Base-by-base conservation (phyloP, 2,113 vertebrate genomes). In the Nymphicus hollandicus region DNA sequence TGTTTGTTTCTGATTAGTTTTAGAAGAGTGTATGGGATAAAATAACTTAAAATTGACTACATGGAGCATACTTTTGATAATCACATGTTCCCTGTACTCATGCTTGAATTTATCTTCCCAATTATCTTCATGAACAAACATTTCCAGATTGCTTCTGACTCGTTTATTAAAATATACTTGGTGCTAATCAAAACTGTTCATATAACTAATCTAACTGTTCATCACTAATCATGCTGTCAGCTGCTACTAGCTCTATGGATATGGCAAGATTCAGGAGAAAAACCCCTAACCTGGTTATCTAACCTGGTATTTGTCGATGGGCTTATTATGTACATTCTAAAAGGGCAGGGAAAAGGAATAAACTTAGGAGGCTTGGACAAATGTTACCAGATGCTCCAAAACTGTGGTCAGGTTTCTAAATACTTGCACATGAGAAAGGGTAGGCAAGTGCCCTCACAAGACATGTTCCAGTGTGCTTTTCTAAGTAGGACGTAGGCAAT, bases 81-180 rank as follows among this genome's bases (percentile, higher is more conserved):
- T 77, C 47, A 41, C 27, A 35, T 58, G 7, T 85, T 96, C 50
- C 70, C 24, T 35, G 56, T 88, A 80, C 19, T 80, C 87, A 72
- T 60, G 17, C 29, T 68, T 66, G 27, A 89, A 95, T 92, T 80
- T 89, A 80, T 88, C 46, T 86, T 93, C 53, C 61, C 37, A 88
- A 81, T 89, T 85, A 95, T 52, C 27, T 82, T 94, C 88, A 83
- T 70, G 81, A 91, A 66, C 50, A 93, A 87, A 81, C n/a, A 91
- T 95, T 95, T 94, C 88, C 78, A 94, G 69, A 86, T 85, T 97
- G 83, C 19, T 87, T 95, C 50, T 95, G 76, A 88, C 80, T 95
- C 81, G 41, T 44, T 60, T 91, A 25, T 94, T 96, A 52, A 95
- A 95, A 90, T 55, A 69, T 44, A 60, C 80, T 73, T 61, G 27